Conservation (phyloP, 2,888 invertebrate genomes). For the Chesias legatella region DNA sequence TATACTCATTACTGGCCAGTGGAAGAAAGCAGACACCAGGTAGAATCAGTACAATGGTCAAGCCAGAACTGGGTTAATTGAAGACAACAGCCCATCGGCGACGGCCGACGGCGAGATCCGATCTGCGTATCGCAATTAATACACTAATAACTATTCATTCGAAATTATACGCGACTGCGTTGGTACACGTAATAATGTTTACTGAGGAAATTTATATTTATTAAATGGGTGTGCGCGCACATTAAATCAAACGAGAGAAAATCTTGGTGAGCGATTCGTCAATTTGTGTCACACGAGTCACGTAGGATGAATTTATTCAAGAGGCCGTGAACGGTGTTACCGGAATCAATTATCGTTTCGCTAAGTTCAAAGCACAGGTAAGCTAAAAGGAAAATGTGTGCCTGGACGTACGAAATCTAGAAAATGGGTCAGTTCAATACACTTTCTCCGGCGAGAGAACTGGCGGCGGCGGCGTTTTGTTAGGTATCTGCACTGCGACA, state of each 20-base stretch:
- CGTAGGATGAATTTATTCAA: constrained; percentile 18
- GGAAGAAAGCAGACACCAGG: constrained; percentile 76
- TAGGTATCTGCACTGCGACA: constrained; percentile 70
- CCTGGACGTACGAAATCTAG: constrained; percentile 30
- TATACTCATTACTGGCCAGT: constrained; percentile 58
- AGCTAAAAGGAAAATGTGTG: constrained; percentile 16
- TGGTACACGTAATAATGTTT: constrained; percentile 30
- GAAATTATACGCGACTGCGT: constrained; percentile 30
- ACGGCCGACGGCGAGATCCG: constrained; percentile 52
- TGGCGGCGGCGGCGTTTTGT: constrained; percentile 30
- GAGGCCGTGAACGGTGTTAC: constrained; percentile 14
- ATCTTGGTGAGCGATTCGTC: constrained; percentile 13
- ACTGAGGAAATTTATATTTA: constrained; percentile 27
- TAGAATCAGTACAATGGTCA: constrained; percentile 70
- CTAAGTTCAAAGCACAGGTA: constrained; percentile 21
- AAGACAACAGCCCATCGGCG: constrained; percentile 61
- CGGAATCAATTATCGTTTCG: constrained; percentile 18
- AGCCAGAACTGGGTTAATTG: constrained; percentile 73
- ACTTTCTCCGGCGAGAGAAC: constrained; percentile 49
- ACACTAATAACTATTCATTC: constrained; percentile 51
- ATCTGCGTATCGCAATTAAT: constrained; percentile 57
- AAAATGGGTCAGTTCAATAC: constrained; percentile 46
- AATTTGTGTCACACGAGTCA: constrained; percentile 19
- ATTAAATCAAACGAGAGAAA: constrained; percentile 27
- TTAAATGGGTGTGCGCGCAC: constrained; percentile 23